Conservation (phyloP, 2,113 vertebrate genomes). For the Platysternon megacephalum region DNA sequence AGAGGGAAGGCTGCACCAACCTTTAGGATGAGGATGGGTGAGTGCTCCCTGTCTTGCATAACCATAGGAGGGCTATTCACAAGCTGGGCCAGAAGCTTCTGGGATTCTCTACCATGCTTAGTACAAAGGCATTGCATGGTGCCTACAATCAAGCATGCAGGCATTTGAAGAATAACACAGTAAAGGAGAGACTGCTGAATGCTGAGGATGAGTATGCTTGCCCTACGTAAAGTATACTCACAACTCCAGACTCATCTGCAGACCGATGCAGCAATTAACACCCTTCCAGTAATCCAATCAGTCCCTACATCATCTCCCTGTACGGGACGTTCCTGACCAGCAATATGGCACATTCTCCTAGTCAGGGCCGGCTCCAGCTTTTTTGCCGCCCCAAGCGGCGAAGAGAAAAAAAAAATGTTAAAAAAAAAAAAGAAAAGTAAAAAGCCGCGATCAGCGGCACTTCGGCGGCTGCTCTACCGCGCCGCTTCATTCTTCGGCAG, state of each 20-base stretch:
- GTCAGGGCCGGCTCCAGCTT: too few species aligned
- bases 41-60: neutral
- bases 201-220: neutral
- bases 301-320: neutral
- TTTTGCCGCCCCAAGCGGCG: too few species aligned
- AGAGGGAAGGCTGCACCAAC: neutral
- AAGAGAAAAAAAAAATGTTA: too few species aligned
- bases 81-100: neutral
- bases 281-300: neutral
- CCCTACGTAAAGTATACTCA: neutral
- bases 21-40: neutral
- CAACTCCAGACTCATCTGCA: neutral
- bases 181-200: neutral
- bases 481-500: too few species aligned
- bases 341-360: neutral
- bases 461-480: too few species aligned
- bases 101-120: neutral
- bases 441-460: too few species aligned
- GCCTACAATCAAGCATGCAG: rapidly evolving
- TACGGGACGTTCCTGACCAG: neutral
- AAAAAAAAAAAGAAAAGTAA: too few species aligned
- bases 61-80: neutral
- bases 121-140: neutral
- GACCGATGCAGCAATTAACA: neutral
- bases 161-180: neutral